phyloP scores from a whole-genome alignment of 2,888 invertebrate species.

The Koerneria pararmatus region DNA sequence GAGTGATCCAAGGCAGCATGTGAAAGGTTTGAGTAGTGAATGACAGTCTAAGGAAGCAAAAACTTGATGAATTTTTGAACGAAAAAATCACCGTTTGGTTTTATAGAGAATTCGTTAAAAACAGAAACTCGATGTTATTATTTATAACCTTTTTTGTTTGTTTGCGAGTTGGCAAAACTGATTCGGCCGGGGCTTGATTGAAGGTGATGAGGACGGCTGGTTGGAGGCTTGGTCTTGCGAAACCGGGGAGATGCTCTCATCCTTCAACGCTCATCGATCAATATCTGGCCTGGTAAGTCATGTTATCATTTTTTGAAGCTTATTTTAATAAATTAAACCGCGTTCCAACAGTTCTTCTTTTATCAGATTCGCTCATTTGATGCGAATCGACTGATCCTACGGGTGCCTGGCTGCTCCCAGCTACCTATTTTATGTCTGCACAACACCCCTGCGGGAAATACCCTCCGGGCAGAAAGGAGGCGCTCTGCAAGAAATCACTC shows the following conservation, averaged over 20 bases:
- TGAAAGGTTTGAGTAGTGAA: too few relatives aligned
- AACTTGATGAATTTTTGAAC: too few relatives aligned
- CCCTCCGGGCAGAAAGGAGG: not conserved
- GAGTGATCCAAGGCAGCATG: too few relatives aligned
- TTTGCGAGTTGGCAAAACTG: too few relatives aligned
- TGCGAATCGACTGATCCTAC: slow-evolving; percentile 76
- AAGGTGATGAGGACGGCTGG: slow-evolving; percentile 58
- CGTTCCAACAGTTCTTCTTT: not conserved
- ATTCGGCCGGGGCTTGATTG: too few relatives aligned
- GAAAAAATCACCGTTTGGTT: too few relatives aligned
- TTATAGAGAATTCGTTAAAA: too few relatives aligned
- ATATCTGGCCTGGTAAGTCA: slow-evolving; percentile 42
- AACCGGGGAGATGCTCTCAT: slow-evolving; percentile 59
- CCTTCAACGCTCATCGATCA: slow-evolving; percentile 62
- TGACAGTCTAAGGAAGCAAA: too few relatives aligned
- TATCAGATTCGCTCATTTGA: slow-evolving; percentile 70
- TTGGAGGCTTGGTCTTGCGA: slow-evolving; percentile 61
- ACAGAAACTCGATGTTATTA: not conserved
- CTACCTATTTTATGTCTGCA: slow-evolving; percentile 84
- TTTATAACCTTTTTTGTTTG: not conserved
- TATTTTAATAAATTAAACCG: slow-evolving; percentile 1
- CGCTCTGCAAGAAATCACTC: slow-evolving; percentile 16
- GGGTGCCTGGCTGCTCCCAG: slow-evolving; percentile 74
- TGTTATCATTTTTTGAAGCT: not conserved
- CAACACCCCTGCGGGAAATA: slow-evolving; percentile 74